A percentile compares a stretch with the other conserved stretches of the same genome.
Conservation (phyloP, 2,113 vertebrate genomes). For the human (Homo sapiens) region DNA sequence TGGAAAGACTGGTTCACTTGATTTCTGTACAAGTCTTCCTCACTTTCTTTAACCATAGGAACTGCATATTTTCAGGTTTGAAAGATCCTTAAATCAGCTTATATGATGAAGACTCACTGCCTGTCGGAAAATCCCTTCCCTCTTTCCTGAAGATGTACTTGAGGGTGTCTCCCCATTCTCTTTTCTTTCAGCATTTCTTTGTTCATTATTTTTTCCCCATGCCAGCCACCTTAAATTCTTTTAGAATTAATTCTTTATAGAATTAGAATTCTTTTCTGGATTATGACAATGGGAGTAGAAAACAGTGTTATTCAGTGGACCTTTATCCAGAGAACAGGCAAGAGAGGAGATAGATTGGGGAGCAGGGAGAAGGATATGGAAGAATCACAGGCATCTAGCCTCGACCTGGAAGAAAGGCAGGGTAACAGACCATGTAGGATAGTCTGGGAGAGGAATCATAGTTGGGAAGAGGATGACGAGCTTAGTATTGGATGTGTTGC, state of each 20-base stretch:
- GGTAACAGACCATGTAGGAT: neutral
- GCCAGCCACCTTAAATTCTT: neutral
- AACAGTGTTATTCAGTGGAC: neutral
- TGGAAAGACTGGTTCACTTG: conserved; percentile 5
- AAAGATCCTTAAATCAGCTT: neutral
- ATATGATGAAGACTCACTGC: neutral
- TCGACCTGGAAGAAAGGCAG: neutral
- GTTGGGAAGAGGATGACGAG: neutral
- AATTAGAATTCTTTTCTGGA: neutral
- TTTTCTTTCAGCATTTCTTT: neutral
- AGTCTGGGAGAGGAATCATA: neutral
- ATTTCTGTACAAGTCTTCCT: conserved; percentile 7
- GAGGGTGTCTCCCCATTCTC: neutral
- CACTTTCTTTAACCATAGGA: conserved; percentile 13
- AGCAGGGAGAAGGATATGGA: neutral
- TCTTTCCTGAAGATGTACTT: neutral
- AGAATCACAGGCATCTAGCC: neutral
- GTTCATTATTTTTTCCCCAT: neutral
- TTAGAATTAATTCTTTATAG: neutral
- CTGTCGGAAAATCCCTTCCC: neutral
- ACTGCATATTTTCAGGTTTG: neutral
- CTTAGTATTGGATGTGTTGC: neutral
- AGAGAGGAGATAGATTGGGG: neutral
- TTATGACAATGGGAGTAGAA: neutral
- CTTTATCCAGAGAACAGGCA: neutral